Percentiles rank a stretch among this genome's conserved stretches.
Evolutionary conservation across 2,113 vertebrate species (phyloP).

Genomic region (Cyanoliseus patagonus): DNA sequence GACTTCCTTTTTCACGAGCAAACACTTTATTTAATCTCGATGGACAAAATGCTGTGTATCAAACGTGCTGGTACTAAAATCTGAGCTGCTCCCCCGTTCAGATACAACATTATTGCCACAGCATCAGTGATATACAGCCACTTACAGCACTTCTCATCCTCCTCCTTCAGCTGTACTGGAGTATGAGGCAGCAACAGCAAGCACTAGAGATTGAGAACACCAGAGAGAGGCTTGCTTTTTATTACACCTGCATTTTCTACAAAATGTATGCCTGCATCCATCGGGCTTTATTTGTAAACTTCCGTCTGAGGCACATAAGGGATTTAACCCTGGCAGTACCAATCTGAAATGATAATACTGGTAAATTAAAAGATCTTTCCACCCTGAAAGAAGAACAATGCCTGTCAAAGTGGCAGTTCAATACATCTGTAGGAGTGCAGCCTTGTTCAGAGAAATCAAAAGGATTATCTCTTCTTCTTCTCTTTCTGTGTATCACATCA

Average conservation of each 20-base stretch:
- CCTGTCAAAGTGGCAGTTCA: neutral
- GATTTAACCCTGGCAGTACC: neutral
- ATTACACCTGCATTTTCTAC: neutral
- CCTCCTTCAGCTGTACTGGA: neutral
- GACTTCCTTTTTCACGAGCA: accelerated
- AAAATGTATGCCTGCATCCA: neutral
- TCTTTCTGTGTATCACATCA: neutral
- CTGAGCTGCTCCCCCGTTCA: neutral
- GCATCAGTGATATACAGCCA: neutral
- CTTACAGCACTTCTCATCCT: neutral
- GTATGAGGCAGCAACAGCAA: neutral
- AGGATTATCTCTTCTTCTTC: neutral
- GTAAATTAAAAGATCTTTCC: neutral
- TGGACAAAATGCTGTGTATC: neutral
- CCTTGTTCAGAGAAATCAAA: neutral
- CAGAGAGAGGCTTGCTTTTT: neutral
- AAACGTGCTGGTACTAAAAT: neutral
- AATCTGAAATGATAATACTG: neutral
- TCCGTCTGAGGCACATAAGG: neutral
- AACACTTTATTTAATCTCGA: neutral
- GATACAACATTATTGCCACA: accelerated
- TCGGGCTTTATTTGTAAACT: neutral
- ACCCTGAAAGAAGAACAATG: neutral
- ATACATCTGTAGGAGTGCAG: neutral
- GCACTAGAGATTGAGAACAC: neutral